These are phyloP conservation scores for Lasioglossum vierecki DNA, from an alignment of 2,888 invertebrate genomes.

Conservation along the genomic window DNA sequence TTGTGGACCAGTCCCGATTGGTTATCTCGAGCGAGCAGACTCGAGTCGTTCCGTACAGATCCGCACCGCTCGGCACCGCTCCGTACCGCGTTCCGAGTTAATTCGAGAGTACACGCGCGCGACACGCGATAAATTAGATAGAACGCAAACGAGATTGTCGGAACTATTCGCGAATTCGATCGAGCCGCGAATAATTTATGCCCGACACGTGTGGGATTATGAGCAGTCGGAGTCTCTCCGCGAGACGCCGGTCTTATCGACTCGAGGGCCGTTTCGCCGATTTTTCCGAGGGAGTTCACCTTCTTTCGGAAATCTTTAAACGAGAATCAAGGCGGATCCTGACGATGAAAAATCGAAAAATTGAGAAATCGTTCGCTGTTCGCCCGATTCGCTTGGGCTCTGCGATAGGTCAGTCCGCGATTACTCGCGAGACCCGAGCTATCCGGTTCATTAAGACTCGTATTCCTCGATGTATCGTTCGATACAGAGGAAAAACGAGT, in stretches of 20 bases:
- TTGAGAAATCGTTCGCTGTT: background rate
- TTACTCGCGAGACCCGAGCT: conserved; percentile 25
- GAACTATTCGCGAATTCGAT: conserved; percentile 58
- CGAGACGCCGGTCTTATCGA: conserved; percentile 4
- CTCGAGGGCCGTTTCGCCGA: background rate
- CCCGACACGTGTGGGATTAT: conserved; percentile 54
- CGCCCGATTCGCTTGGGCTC: background rate
- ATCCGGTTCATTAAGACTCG: conserved; percentile 35
- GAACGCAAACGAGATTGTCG: conserved; percentile 62
- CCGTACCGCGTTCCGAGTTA: conserved; percentile 48
- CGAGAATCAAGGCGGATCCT: background rate
- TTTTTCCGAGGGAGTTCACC: background rate
- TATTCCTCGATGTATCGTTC: background rate
- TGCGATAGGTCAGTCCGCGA: conserved; percentile 5
- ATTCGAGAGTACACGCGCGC: conserved; percentile 58
- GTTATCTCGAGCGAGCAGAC: conserved; percentile 38
- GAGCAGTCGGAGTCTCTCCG: conserved; percentile 21
- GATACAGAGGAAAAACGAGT: conserved; percentile 1
- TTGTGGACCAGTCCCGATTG: conserved; percentile 61
- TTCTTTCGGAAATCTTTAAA: background rate
- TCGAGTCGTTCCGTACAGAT: conserved; percentile 26
- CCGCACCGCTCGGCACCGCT: background rate
- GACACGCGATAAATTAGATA: conserved; percentile 59
- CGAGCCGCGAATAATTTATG: conserved; percentile 44
- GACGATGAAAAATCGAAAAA: background rate